Conservation (phyloP, 2,888 invertebrate species). For the Dendrolimus houi region DNA sequence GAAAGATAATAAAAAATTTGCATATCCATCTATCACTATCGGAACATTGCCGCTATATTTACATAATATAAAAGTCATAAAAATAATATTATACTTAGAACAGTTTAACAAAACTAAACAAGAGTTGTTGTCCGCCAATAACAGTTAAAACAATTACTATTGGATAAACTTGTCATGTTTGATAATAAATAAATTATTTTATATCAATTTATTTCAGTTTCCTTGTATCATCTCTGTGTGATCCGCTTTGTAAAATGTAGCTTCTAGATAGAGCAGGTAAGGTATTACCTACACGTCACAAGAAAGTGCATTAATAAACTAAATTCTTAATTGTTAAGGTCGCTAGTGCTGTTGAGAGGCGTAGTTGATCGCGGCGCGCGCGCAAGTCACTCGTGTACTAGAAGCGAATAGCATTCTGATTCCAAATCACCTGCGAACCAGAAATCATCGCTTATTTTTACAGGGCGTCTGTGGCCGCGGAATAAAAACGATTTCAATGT, state of each 20-base stretch:
- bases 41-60: too few relatives aligned
- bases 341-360: conserved; percentile 44
- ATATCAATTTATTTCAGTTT: too few relatives aligned
- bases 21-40: too few relatives aligned
- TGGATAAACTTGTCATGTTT: too few relatives aligned
- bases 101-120: too few relatives aligned
- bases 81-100: too few relatives aligned
- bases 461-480: conserved; percentile 37
- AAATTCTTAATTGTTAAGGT: conserved; percentile 72
- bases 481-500: conserved; percentile 17
- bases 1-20: too few relatives aligned
- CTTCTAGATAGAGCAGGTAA: background rate
- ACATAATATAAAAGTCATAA: too few relatives aligned
- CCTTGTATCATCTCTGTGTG: conserved; percentile 32
- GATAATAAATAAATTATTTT: too few relatives aligned
- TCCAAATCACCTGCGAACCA: conserved; percentile 33
- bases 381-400: conserved; percentile 69
- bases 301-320: conserved; percentile 74
- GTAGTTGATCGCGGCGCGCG: conserved; percentile 66
- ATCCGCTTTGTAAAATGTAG: background rate
- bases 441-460: conserved; percentile 64
- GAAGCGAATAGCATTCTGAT: conserved; percentile 60
- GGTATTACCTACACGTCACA: conserved; percentile 37
- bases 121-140: too few relatives aligned
- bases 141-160: too few relatives aligned